Conservation (phyloP, 2,797 vertebrate species). For the Myoxocephalus aenaeus region DNA sequence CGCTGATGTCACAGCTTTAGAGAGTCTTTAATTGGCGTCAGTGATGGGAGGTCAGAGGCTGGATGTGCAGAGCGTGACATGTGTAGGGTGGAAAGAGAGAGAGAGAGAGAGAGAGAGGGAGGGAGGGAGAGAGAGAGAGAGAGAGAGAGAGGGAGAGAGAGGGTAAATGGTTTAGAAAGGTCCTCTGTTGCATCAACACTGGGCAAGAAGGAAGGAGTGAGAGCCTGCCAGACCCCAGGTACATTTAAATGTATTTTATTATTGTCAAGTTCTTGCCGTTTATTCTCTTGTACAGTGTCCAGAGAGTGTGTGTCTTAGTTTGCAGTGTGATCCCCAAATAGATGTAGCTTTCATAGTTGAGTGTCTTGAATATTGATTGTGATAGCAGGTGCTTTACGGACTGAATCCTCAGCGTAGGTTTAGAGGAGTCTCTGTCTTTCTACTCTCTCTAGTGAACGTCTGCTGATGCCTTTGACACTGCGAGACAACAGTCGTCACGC, state of each 20-base stretch:
- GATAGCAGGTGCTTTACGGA: background rate
- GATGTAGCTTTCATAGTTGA: background rate
- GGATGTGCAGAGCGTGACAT: slow-evolving; percentile 44
- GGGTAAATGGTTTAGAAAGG: slow-evolving; percentile 41
- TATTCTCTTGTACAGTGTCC: background rate
- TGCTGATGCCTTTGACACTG: background rate
- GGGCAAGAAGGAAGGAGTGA: slow-evolving; percentile 31
- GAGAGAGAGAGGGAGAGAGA: slow-evolving; percentile 19
- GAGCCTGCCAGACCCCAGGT: slow-evolving; percentile 56
- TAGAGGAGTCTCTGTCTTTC: background rate
- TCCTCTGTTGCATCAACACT: slow-evolving; percentile 50
- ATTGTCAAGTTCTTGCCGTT: background rate
- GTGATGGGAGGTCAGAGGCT: slow-evolving; percentile 50
- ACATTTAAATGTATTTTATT: slow-evolving; percentile 21
- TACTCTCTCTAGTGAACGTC: background rate
- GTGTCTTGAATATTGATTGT: background rate
- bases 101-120: slow-evolving; percentile 16
- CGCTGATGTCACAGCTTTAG: slow-evolving; percentile 81
- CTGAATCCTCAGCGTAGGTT: background rate
- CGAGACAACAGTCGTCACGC: slow-evolving; percentile 6
- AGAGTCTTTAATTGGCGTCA: slow-evolving; percentile 74
- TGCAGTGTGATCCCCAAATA: background rate
- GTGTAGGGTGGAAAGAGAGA: slow-evolving; percentile 38
- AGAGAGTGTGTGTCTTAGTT: background rate
- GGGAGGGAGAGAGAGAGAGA: slow-evolving; percentile 20